These are phyloP conservation scores for Catharus bicknelli DNA, from an alignment of 2,113 vertebrate species.

Conservation along the genomic window DNA sequence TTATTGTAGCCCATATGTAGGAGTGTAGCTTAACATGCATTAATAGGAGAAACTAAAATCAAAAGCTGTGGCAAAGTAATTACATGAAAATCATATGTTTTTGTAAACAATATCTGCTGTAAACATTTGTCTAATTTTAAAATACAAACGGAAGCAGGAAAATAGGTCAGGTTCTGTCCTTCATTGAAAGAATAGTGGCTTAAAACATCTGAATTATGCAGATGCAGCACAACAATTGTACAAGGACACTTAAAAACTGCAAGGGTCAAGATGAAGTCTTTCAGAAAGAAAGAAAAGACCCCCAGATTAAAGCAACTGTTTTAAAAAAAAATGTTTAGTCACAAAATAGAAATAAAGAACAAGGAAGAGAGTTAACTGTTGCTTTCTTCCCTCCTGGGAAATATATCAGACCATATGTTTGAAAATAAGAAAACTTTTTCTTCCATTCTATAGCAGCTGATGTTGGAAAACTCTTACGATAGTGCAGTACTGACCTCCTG, in stretches of 20 bases:
- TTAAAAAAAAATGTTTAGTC: background rate
- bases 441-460: background rate
- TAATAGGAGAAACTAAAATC: background rate
- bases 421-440: slow-evolving; percentile 42
- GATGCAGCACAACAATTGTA: background rate
- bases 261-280: background rate
- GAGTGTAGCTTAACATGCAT: background rate
- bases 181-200: background rate
- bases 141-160: background rate
- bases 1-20: background rate
- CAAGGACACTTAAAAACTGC: background rate
- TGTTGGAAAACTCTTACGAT: background rate
- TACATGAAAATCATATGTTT: background rate
- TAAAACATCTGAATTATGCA: background rate
- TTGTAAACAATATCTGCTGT: background rate
- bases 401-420: slow-evolving; percentile 34
- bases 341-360: slow-evolving; percentile 10
- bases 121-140: background rate
- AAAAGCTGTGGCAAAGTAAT: background rate
- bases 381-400: slow-evolving; percentile 28
- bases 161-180: background rate
- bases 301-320: background rate
- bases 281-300: background rate
- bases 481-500: slow-evolving; percentile 66
- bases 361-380: slow-evolving; percentile 32